Evolutionary conservation across 2,797 vertebrate genomes (phyloP).

Genomic region (Lagocephalus sceleratus): DNA sequence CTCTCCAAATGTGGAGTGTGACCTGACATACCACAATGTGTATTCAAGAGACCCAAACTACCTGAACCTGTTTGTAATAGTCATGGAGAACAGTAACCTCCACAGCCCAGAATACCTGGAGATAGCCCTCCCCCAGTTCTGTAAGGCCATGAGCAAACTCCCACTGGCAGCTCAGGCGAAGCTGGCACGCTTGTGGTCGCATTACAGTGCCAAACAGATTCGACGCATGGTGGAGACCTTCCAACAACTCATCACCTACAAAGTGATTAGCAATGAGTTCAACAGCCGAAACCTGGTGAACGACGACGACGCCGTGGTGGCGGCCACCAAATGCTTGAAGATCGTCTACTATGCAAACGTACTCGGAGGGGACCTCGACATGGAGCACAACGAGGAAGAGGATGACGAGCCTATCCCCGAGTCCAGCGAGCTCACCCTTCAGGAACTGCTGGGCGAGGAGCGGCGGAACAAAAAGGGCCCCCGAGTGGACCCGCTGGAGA

Average conservation of each 20-base stretch:
- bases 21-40: slow-evolving; percentile 97
- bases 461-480: slow-evolving; percentile 95
- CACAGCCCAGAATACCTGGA: slow-evolving; percentile 98
- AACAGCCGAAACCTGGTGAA: slow-evolving; percentile 94
- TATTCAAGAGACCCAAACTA: slow-evolving; percentile 95
- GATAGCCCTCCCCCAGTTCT: slow-evolving; percentile 95
- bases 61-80: slow-evolving; percentile 96
- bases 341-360: slow-evolving; percentile 99
- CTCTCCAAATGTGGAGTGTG: slow-evolving; percentile 97
- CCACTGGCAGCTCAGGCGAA: slow-evolving; percentile 93
- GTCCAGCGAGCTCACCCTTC: slow-evolving; percentile 94
- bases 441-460: slow-evolving; percentile 95
- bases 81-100: slow-evolving; percentile 98
- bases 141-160: slow-evolving; percentile 98
- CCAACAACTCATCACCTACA: slow-evolving; percentile 98
- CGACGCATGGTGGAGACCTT: slow-evolving; percentile 97
- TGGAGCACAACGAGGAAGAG: slow-evolving; percentile 92
- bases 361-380: slow-evolving; percentile 92
- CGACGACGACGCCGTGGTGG: slow-evolving; percentile 94
- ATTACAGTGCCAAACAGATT: slow-evolving; percentile 89
- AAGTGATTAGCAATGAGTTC: slow-evolving; percentile 98
- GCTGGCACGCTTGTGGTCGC: slow-evolving; percentile 89
- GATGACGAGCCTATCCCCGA: slow-evolving; percentile 95
- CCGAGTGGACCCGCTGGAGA: slow-evolving; percentile 94
- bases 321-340: slow-evolving; percentile 97